Evolutionary conservation across 1,140 invertebrate species (phyloP), one percentile per base, ranked within the genome.

Genomic region (Scaptodrosophila lebanonensis): DNA sequence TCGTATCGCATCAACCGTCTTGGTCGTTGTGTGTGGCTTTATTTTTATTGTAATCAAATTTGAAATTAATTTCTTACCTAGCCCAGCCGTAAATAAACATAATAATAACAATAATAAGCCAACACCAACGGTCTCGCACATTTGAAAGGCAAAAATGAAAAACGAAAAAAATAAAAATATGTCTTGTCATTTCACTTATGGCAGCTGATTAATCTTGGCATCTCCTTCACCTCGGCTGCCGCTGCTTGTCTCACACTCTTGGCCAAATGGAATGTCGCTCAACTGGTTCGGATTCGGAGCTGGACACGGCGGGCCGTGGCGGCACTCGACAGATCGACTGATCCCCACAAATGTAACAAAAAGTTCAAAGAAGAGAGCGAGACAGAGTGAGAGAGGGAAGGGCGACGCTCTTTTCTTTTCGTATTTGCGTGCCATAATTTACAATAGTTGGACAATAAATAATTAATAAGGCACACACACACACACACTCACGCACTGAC

Each of bases 191-290:
- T 79, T 79, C 70, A 66, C 70, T 69, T 75, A 79, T 79, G 69
- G 69, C 75, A 79, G 75, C 75, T 82, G 75, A 79, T 79, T 79
- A 79, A 79, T 79, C 75, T 79, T 75, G 75, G 69, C 75, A 73
- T 82, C 69, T 73, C 65, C 69, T 52, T 62, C 65, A 53, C 56
- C 45, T 32, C 4, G 51, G 15, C 33, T 49, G 18, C 30, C 42
- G 25, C 22, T 6, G 13, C 42, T 29, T n/a, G n/a, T n/a, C n/a
- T n/a, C n/a, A n/a, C n/a, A n/a, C n/a, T n/a, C n/a, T n/a, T n/a
- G n/a, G n/a, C n/a, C 42, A 44, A 8, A 22, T 17, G 42, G 42
- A 44, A 44, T 44, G 42, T 29, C n/a, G 42, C 25, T 44, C 13
- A 44, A 44, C 42, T 44, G 42, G 42, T 44, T 44, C n/a, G n/a